Evolutionary conservation across 1,140 invertebrate genomes (phyloP), one percentile per base, ranked within the genome.

Genomic region (Condylostylus longicornis): DNA sequence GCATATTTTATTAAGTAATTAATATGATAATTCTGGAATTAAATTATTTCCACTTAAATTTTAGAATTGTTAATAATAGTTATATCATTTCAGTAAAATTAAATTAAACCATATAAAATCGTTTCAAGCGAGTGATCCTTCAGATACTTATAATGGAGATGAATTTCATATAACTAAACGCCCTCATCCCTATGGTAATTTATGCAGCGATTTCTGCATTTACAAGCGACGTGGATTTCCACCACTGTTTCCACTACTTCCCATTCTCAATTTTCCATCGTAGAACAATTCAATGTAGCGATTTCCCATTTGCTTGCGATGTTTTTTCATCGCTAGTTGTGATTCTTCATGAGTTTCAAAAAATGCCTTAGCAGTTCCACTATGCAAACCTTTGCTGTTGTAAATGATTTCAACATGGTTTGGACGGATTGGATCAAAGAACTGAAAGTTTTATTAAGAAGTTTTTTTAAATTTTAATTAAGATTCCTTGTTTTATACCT

Each of bases 331-430:
- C 35, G 83, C 87, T 44, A 70, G 64, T 38, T 79, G 71, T 15
- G 86, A 68, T 58, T 90, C 85, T 21, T 79, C 77, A 33, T 79
- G 74, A 41, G 72, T 71, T 23, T 75, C 74, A 55, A 93, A 74
- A 58, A 88, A 77, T 29, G 91, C 77, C 50, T 87, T 90, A 20
- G 84, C 86, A 61, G 91, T 89, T 10, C 89, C 89, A 63, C 82
- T 88, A 12, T 87, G 83, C 37, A 86, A 63, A 2, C 88, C 88
- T 63, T 90, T 56, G 14, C 58, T 56, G 37, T 60, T 58, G 37
- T 53, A 60, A 27, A 58, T 58, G 29, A 61, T 50, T 18, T 54
- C 49, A 34, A 58, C 54, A 42, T 54, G 51, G 10, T 48, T 48
- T 18, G 58, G 57, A 7, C 55, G 49, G 23, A 61, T 38, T n/a